A percentile compares a stretch with the other conserved stretches of the same genome.
These are phyloP conservation scores for Dicycla oo DNA, from an alignment of 2,888 invertebrate genomes.

Conservation along the genomic window DNA sequence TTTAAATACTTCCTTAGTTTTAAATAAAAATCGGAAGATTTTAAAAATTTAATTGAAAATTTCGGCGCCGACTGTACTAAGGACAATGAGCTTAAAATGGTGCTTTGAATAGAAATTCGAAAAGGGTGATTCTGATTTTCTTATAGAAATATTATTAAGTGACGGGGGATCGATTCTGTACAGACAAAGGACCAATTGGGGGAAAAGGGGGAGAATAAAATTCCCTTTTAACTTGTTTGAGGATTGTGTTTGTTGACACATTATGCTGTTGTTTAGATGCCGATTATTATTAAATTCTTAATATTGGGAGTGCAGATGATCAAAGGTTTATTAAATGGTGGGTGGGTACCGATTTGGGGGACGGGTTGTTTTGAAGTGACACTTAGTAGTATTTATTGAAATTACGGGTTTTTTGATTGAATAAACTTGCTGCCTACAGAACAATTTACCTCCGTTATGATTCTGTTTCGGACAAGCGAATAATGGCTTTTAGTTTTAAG, in stretches of 20 bases:
- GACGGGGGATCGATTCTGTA: slow-evolving; percentile 81
- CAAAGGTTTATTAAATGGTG: slow-evolving; percentile 53
- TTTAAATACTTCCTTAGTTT: slow-evolving; percentile 51
- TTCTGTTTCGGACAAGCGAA: slow-evolving; percentile 8
- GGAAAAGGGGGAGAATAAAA: slow-evolving; percentile 69
- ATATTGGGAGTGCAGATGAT: slow-evolving; percentile 49
- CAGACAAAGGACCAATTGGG: slow-evolving; percentile 74
- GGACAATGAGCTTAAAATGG: slow-evolving; percentile 81
- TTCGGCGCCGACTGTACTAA: slow-evolving; percentile 72
- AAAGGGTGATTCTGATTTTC: slow-evolving; percentile 80
- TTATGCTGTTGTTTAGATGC: slow-evolving; percentile 60
- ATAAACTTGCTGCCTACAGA: not conserved
- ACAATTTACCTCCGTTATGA: not conserved
- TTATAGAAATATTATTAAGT: slow-evolving; percentile 85
- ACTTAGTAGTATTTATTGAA: slow-evolving; percentile 49
- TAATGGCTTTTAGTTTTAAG: not conserved
- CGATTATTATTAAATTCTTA: slow-evolving; percentile 64
- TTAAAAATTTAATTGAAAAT: slow-evolving; percentile 84
- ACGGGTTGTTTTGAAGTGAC: slow-evolving; percentile 43
- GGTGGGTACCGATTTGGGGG: slow-evolving; percentile 12
- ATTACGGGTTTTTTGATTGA: slow-evolving; percentile 22
- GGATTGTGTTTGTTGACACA: slow-evolving; percentile 70
- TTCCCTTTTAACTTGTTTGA: slow-evolving; percentile 79
- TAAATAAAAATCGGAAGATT: slow-evolving; percentile 68
- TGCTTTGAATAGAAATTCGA: slow-evolving; percentile 43